Conservation (phyloP, 2,113 vertebrate genomes). For the Corythornis vintsioides region DNA sequence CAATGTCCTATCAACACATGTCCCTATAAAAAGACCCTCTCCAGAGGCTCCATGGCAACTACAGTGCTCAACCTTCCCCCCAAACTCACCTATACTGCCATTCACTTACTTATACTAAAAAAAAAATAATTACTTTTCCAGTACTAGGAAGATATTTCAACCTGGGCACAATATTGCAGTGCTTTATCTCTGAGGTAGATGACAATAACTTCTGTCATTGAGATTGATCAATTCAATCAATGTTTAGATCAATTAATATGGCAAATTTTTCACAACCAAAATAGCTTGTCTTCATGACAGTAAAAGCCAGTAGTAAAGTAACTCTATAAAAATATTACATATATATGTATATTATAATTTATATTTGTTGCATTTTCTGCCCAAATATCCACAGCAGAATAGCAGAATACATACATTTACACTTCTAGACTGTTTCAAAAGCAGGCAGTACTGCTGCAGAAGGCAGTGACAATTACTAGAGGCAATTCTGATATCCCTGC, state of each 20-base stretch:
- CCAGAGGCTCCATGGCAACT: not conserved
- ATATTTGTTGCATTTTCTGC: not conserved
- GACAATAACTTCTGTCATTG: not conserved
- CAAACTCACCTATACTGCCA: not conserved
- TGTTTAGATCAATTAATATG: not conserved
- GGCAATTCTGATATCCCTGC: not conserved
- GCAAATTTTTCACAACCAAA: not conserved
- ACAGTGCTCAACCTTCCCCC: fast-evolving
- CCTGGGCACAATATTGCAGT: not conserved
- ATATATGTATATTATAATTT: not conserved
- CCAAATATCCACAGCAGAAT: not conserved
- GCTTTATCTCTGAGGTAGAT: not conserved
- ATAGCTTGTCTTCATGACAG: not conserved
- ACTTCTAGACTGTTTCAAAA: not conserved
- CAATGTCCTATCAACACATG: too few species aligned
- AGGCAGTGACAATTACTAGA: not conserved
- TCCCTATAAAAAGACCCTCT: too few species aligned
- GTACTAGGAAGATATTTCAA: not conserved
- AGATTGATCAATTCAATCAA: constrained; percentile 21
- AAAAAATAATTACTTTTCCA: not conserved
- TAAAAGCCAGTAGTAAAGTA: not conserved
- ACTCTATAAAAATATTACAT: not conserved
- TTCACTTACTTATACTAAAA: too few species aligned
- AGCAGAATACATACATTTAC: not conserved
- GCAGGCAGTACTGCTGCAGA: not conserved